Conservation (phyloP, 1,140 invertebrate genomes). For the Camponotus pennsylvanicus region DNA sequence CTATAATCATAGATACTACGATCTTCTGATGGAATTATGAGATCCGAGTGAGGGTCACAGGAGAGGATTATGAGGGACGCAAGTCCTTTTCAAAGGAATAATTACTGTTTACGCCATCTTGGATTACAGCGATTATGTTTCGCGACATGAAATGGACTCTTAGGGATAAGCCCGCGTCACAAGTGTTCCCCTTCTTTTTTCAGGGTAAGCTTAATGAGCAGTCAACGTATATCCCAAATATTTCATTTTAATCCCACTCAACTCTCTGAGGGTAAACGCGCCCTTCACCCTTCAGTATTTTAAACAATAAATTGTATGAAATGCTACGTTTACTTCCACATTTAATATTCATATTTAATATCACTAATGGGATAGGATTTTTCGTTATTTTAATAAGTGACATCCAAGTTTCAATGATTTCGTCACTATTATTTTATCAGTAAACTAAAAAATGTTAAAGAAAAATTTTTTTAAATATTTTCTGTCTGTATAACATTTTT, state of each 20-base stretch:
- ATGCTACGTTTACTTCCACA: neutral
- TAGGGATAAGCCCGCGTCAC: constrained; percentile 41
- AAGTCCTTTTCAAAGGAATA: constrained; percentile 66
- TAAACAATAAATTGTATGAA: constrained; percentile 48
- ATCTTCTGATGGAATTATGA: constrained; percentile 55
- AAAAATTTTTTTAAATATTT: neutral
- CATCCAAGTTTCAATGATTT: neutral
- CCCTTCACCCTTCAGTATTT: constrained; percentile 34
- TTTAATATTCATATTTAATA: constrained; percentile 36
- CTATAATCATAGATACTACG: constrained; percentile 9
- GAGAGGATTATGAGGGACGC: constrained; percentile 54
- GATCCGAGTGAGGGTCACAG: constrained; percentile 15
- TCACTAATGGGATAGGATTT: neutral
- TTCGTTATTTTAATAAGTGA: neutral
- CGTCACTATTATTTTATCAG: neutral
- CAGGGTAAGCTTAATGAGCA: constrained; percentile 46
- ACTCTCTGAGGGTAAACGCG: constrained; percentile 31
- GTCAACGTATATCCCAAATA: constrained; percentile 55
- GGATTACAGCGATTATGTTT: constrained; percentile 61
- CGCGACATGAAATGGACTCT: constrained; percentile 57
- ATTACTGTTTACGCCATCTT: constrained; percentile 60
- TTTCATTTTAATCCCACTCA: constrained; percentile 61
- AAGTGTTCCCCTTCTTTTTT: constrained; percentile 47
- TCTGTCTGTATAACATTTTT: neutral
- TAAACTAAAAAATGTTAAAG: constrained; percentile 1